phyloP scores from a whole-genome alignment of 2,888 invertebrate genomes.

The Margaritifera margaritifera region DNA sequence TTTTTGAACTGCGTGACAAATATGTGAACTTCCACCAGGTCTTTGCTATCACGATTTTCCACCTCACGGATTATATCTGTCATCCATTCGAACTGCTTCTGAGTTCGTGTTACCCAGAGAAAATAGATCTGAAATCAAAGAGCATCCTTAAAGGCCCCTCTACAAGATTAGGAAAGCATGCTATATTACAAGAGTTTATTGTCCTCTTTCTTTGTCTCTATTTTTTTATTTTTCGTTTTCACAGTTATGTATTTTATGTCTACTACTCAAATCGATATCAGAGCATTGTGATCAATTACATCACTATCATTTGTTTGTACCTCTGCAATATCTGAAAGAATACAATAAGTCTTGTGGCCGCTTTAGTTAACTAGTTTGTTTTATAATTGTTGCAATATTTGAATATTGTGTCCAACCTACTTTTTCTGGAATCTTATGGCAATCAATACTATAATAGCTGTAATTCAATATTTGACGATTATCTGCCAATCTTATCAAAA shows the following conservation, averaged over 20 bases:
- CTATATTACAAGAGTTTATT: neutral
- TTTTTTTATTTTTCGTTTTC: too few relatives aligned
- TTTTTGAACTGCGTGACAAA: conserved; percentile 80
- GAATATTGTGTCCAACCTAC: conserved; percentile 74
- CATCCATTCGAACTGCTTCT: conserved; percentile 81
- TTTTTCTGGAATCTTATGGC: conserved; percentile 76
- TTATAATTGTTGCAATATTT: too few relatives aligned
- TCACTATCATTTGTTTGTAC: too few relatives aligned
- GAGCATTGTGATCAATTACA: too few relatives aligned
- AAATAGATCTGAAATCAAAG: conserved; percentile 76
- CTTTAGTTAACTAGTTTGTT: conserved; percentile 57
- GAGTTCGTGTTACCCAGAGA: conserved; percentile 79
- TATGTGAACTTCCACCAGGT: conserved; percentile 77
- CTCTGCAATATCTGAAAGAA: too few relatives aligned
- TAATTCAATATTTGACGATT: neutral
- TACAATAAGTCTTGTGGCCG: too few relatives aligned
- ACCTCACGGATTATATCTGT: conserved; percentile 78
- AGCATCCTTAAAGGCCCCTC: neutral
- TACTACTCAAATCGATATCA: too few relatives aligned
- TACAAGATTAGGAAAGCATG: neutral
- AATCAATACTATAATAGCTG: conserved; percentile 76
- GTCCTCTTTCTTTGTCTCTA: too few relatives aligned
- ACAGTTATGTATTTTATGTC: too few relatives aligned
- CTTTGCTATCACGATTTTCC: conserved; percentile 75
- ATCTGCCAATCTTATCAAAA: neutral